Base-by-base conservation (phyloP, 2,113 vertebrate species). In the Seriola dumerili region DNA sequence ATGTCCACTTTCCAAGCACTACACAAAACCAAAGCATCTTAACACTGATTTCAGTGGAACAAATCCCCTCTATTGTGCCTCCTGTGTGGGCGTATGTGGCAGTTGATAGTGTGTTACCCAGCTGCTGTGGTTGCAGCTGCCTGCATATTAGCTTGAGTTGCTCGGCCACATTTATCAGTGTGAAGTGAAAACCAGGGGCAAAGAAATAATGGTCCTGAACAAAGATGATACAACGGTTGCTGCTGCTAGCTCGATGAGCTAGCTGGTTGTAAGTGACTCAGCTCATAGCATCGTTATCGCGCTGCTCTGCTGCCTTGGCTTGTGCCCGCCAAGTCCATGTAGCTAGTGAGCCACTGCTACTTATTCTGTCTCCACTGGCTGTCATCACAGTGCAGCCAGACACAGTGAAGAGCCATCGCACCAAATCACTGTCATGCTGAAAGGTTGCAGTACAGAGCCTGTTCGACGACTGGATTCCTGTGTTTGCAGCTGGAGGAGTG, bases 191-290 rank as follows among this genome's bases (percentile, higher is more conserved):
- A 64, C 67, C 44, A 10, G 32, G 0, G 0, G 64, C 29, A 62
- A 66, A 76, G 66, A 86, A 89, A 91, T 91, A 93, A 93, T 92
- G 90, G 77, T 66, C 86, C 87, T 34, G 84, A 89, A 91, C 84
- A 63, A 75, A 88, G 87, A 89, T 71, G 85, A 87, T 89, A 78
- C 82, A 12, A 14, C 83, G 57, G n/a, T 76, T 50, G 55, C 83
- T 65, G 61, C 85, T 74, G 71, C 78, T 81, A 81, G 68, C 72
- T 76, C 12, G 2, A 71, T 40, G 80, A 66, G 71, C 86, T 67
- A 79, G 83, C 83, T 64, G 76, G 34, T 23, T 48, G 32, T 80
- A 42, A 75, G 65, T 25, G 73, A 76, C 70, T 81, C 57, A 7
- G 70, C 84, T 71, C 88, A 38, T 63, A 52, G 88, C 76, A 67